Percentiles rank a stretch among this genome's conserved stretches.
phyloP scores from a whole-genome alignment of 2,113 vertebrate species.

The Collichthys lucidus region DNA sequence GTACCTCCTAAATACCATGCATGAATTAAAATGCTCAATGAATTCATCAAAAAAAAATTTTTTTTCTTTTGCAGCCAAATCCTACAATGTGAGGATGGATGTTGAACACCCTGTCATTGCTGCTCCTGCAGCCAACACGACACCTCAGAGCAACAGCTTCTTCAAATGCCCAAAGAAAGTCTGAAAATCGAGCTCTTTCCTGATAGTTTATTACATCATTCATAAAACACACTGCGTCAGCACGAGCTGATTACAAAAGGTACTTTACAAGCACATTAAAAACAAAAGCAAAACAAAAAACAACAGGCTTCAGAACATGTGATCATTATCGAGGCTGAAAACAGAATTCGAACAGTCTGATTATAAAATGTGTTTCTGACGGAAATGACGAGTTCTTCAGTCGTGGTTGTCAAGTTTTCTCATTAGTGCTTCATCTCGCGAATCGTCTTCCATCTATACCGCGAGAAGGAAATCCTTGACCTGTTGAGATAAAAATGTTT shows the following conservation, averaged over 20 bases:
- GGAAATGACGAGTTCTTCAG: conserved; percentile 15
- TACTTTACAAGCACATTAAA: conserved; percentile 79
- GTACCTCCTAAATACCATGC: not conserved
- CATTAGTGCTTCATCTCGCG: conserved; percentile 87
- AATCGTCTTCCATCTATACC: conserved; percentile 81
- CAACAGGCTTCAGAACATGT: conserved; percentile 18
- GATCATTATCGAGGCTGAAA: conserved; percentile 69
- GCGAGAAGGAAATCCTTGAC: conserved; percentile 81
- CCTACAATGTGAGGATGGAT: conserved; percentile 88
- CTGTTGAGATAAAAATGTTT: conserved; percentile 57
- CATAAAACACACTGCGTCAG: conserved; percentile 82
- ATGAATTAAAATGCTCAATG: not conserved
- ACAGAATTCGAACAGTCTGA: not conserved
- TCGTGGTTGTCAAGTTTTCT: not conserved
- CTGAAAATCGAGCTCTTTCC: conserved; percentile 65
- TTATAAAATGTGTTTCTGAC: conserved; percentile 54
- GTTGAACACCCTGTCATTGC: conserved; percentile 79
- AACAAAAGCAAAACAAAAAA: conserved; percentile 18
- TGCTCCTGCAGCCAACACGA: conserved; percentile 71
- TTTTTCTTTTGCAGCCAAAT: conserved; percentile 83
- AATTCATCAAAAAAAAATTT: not conserved
- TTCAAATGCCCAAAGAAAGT: conserved; percentile 88
- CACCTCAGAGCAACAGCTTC: conserved; percentile 85
- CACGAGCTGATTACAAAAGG: conserved; percentile 73
- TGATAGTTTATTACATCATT: conserved; percentile 88